phyloP scores from a whole-genome alignment of 35 echinoderm and acorn worm genomes.

The Amphiura filiformis region DNA sequence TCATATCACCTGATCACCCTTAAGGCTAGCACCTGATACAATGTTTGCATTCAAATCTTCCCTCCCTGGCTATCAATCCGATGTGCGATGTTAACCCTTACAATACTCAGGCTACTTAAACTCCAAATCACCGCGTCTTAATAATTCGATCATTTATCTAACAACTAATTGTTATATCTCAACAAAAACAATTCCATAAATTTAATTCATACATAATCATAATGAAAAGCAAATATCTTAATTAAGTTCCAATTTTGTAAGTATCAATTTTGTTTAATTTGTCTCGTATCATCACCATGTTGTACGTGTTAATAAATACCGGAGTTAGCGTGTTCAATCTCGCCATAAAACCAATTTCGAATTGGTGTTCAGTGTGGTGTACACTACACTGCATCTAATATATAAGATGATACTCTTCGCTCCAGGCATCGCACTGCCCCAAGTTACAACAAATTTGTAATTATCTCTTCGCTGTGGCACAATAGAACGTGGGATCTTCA shows the following conservation, averaged over 20 bases:
- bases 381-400: not conserved
- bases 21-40: not conserved
- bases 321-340: not conserved
- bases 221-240: not conserved
- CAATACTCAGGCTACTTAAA: not conserved
- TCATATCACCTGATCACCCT: slow-evolving; percentile 13
- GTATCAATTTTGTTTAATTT: not conserved
- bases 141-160: not conserved
- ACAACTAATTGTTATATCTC: not conserved
- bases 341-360: not conserved
- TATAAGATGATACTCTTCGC: not conserved
- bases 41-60: slow-evolving; percentile 4
- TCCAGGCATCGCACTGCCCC: not conserved
- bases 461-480: not conserved
- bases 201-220: not conserved
- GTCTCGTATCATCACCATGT: not conserved
- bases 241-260: not conserved
- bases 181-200: not conserved
- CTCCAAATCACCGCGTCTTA: not conserved
- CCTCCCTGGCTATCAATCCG: not conserved
- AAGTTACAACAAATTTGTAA: not conserved
- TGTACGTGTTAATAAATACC: not conserved
- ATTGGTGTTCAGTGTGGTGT: slow-evolving; percentile 1
- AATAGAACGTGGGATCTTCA: not conserved
- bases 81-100: not conserved